phyloP scores from a whole-genome alignment of 1,140 invertebrate species.

The Trichogramma pretiosum region DNA sequence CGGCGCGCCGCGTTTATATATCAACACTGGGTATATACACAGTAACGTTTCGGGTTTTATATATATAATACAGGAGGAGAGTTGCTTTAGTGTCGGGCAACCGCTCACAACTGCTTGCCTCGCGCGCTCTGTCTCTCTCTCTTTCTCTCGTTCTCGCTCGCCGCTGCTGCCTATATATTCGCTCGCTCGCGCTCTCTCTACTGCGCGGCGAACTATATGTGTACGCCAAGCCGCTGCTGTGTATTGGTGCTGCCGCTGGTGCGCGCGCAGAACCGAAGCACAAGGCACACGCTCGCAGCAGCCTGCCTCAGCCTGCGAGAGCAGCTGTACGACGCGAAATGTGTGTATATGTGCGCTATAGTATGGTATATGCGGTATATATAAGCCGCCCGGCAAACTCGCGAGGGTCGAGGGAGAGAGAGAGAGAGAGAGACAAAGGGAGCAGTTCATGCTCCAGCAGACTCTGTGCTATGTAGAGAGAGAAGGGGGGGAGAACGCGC shows the following conservation, averaged over 20 bases:
- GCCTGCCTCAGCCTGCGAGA: neutral
- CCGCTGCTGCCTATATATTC: too few species aligned
- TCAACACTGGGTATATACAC: too few species aligned
- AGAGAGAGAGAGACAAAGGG: constrained; percentile 6
- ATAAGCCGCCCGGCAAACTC: neutral
- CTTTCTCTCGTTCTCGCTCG: neutral
- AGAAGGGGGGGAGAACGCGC: neutral
- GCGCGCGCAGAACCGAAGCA: neutral
- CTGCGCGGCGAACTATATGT: constrained; percentile 21
- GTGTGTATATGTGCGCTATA: too few species aligned
- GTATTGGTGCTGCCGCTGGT: neutral
- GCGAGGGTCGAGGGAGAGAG: neutral
- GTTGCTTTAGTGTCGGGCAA: too few species aligned
- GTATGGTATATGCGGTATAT: too few species aligned
- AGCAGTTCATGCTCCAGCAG: too few species aligned
- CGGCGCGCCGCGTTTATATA: too few species aligned
- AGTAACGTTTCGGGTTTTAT: too few species aligned
- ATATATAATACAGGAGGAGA: too few species aligned
- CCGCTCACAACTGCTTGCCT: neutral
- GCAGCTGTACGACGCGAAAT: too few species aligned
- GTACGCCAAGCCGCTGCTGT: neutral
- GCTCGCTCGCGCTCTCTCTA: too few species aligned
- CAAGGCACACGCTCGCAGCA: neutral
- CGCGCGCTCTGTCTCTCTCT: neutral
- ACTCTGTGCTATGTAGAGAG: too few species aligned